These are phyloP conservation scores for Eulemur rubriventer DNA, from an alignment of 2,797 vertebrate genomes.

Conservation along the genomic window DNA sequence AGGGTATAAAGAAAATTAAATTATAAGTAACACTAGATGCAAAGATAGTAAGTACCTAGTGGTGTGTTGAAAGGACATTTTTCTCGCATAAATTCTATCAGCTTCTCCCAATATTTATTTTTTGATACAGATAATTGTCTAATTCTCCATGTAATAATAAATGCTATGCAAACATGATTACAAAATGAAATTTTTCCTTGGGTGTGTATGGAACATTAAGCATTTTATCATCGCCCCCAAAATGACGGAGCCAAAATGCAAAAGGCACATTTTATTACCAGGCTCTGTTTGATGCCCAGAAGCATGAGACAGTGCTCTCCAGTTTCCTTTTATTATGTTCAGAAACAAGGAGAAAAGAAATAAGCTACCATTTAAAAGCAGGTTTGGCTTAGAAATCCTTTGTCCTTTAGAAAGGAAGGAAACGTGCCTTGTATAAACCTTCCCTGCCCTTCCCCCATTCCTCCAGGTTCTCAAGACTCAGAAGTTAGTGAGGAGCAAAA, in stretches of 20 bases:
- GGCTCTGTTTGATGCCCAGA: slow-evolving; percentile 27
- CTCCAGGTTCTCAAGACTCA: slow-evolving; percentile 94
- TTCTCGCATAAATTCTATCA: neutral
- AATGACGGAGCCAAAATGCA: neutral
- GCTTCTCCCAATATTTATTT: neutral
- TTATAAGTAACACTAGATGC: neutral
- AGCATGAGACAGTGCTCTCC: slow-evolving; percentile 58
- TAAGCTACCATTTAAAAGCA: slow-evolving; percentile 33
- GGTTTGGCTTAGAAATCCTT: neutral
- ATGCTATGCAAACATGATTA: neutral
- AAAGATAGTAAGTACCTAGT: neutral
- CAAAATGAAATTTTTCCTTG: neutral
- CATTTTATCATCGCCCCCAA: slow-evolving; percentile 20
- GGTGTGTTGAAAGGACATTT: neutral
- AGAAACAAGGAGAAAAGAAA: slow-evolving; percentile 59
- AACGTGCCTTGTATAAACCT: neutral
- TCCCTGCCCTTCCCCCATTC: neutral
- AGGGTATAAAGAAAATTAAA: neutral
- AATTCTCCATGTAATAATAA: neutral
- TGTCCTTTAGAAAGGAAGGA: slow-evolving; percentile 56
- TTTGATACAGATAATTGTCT: neutral
- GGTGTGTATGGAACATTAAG: neutral
- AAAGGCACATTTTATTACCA: slow-evolving; percentile 39
- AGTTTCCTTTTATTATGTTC: slow-evolving; percentile 72
- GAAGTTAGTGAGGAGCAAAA: slow-evolving; percentile 95